phyloP scores from a whole-genome alignment of 1,140 invertebrate genomes.

The Potamilus streckersoni region DNA sequence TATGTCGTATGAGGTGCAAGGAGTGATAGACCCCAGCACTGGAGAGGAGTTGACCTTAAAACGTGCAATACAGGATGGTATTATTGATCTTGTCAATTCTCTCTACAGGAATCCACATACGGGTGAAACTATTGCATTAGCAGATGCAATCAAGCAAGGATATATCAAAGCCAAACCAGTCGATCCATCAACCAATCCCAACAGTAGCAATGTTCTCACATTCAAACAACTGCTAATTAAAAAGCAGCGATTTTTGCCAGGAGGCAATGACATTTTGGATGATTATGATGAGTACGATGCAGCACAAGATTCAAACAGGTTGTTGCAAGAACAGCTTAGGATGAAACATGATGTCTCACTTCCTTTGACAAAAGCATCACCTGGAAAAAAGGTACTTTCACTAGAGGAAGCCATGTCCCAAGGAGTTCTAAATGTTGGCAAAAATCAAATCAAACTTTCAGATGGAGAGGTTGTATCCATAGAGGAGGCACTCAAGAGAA shows the following conservation, averaged over 20 bases:
- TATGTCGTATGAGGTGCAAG: slow-evolving; percentile 44
- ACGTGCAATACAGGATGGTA: slow-evolving; percentile 55
- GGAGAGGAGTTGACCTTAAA: slow-evolving; percentile 59
- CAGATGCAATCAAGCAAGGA: slow-evolving; percentile 71
- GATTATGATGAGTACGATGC: slow-evolving; percentile 72
- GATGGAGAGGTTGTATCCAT: slow-evolving; percentile 74
- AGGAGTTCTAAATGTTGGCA: slow-evolving; percentile 74
- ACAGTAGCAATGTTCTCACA: slow-evolving; percentile 81
- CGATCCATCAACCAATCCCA: slow-evolving; percentile 59
- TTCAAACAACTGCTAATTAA: slow-evolving; percentile 58
- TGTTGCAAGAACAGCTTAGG: slow-evolving; percentile 17
- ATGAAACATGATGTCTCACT: slow-evolving; percentile 32
- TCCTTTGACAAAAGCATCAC: slow-evolving; percentile 14
- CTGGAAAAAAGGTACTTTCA: slow-evolving; percentile 73
- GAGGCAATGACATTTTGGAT: slow-evolving; percentile 82
- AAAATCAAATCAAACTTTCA: slow-evolving; percentile 59
- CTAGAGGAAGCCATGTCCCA: slow-evolving; percentile 83
- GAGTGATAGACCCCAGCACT: slow-evolving; percentile 57
- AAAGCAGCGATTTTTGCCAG: slow-evolving; percentile 64
- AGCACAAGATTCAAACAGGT: slow-evolving; percentile 69
- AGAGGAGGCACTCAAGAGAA: slow-evolving; percentile 84
- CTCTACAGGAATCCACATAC: slow-evolving; percentile 59
- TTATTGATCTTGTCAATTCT: slow-evolving; percentile 57
- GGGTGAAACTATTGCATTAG: slow-evolving; percentile 66
- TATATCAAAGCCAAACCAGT: slow-evolving; percentile 68